These are phyloP conservation scores for Lates calcarifer DNA, from an alignment of 2,113 vertebrate species.

Conservation along the genomic window DNA sequence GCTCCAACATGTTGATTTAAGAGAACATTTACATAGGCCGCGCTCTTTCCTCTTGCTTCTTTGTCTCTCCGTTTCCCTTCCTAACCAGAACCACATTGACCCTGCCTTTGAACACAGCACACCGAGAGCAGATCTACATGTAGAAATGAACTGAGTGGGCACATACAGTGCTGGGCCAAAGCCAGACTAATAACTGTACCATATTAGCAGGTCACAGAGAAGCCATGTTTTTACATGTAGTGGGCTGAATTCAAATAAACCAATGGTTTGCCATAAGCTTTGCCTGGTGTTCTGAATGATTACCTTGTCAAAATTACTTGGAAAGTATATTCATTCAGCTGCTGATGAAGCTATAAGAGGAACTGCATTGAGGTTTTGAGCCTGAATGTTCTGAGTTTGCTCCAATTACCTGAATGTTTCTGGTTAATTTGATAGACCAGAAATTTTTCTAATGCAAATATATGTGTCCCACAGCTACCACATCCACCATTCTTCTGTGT, in stretches of 20 bases:
- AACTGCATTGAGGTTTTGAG: conserved; percentile 10
- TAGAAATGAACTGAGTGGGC: conserved; percentile 48
- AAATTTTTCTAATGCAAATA: conserved; percentile 47
- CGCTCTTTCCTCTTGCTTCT: conserved; percentile 59
- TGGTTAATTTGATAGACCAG: conserved; percentile 29
- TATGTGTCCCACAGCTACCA: conserved; percentile 8
- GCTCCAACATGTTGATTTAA: conserved; percentile 75
- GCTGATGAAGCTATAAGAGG: conserved; percentile 50
- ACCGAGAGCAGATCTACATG: conserved; percentile 54
- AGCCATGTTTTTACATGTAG: conserved; percentile 73
- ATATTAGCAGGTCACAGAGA: conserved; percentile 74
- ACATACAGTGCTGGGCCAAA: conserved; percentile 43
- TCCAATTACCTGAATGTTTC: conserved; percentile 38
- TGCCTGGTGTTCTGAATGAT: conserved; percentile 58
- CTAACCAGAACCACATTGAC: conserved; percentile 81
- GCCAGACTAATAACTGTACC: conserved; percentile 75
- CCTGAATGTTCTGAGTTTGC: conserved; percentile 13
- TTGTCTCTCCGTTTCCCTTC: conserved; percentile 62
- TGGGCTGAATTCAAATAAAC: conserved; percentile 78
- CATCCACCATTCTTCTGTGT: not conserved
- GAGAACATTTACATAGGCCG: conserved; percentile 70
- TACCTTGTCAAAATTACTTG: conserved; percentile 70
- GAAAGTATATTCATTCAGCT: conserved; percentile 46
- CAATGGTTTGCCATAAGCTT: conserved; percentile 48
- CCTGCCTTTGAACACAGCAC: conserved; percentile 60